Base-by-base conservation (phyloP, 2,797 vertebrate species). In the Hippocampus kuda region DNA sequence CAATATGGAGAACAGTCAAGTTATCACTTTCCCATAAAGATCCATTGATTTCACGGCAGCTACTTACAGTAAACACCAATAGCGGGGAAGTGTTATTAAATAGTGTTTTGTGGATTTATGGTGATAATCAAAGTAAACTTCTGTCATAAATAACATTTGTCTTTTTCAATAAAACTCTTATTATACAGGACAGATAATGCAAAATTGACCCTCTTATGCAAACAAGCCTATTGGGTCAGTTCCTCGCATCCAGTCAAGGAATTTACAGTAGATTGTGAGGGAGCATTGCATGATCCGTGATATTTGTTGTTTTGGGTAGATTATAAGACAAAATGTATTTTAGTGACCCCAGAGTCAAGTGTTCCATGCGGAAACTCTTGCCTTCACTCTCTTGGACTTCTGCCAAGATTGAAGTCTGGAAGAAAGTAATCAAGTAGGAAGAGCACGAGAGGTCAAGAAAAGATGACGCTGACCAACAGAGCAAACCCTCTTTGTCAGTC, bases 51-150 rank as follows among this genome's bases (percentile, higher is more conserved):
- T 76, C 75, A 76, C 79, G 79, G 73, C 76, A 73, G 71, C 63
- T 57, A 60, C 30, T 56, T 73, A 70, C 62, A 77, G 74, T 5
- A 24, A 48, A 15, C 63, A n/a, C 42, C n/a, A 10, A 20, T 13
- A 34, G 63, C 78, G 48, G 73, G 79, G 80, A 84, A 77, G 78
- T 76, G 79, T 81, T 74, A 83, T 86, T 75, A 84, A 91, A 60
- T 56, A 90, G 91, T 92, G 90, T 90, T 85, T 89, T 81, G 87
- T 85, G 82, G 81, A 90, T 82, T 90, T 82, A 81, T 84, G 79
- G 84, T 84, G 81, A 88, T 79, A 83, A 85, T 86, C 85, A 88
- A 89, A 86, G 83, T 89, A 89, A 90, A 88, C 72, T 76, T 80
- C 78, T 75, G 65, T 77, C 84, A 91, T 92, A 91, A 91, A 91